A percentile compares a stretch with the other conserved stretches of the same genome.
These are phyloP conservation scores for Herpailurus yagouaroundi DNA, from an alignment of 2,113 vertebrate genomes.

Conservation along the genomic window DNA sequence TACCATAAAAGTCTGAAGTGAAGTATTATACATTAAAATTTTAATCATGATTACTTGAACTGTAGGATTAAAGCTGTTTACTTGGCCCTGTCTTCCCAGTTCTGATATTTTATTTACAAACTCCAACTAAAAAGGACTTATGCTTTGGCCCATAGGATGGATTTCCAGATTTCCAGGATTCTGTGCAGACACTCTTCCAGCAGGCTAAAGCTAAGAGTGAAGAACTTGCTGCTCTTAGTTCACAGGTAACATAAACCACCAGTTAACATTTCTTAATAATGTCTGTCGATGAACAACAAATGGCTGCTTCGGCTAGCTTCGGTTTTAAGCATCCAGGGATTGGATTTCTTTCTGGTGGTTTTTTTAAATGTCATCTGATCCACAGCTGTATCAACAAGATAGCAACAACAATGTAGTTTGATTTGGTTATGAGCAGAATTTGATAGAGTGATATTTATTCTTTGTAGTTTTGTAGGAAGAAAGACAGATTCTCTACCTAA, in stretches of 20 bases:
- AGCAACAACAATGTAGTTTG: constrained; percentile 49
- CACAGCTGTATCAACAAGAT: constrained; percentile 25
- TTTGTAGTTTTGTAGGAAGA: constrained; percentile 47
- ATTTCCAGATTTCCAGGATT: constrained; percentile 95
- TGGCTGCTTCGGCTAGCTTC: background rate
- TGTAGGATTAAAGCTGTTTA: background rate
- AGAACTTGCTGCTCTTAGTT: constrained; percentile 90
- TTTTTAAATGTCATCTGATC: constrained; percentile 63
- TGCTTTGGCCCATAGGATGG: constrained; percentile 88
- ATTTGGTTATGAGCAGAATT: constrained; percentile 52
- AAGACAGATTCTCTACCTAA: constrained; percentile 39
- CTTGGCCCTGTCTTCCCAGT: background rate
- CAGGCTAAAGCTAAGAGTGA: constrained; percentile 95
- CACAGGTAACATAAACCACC: constrained; percentile 88
- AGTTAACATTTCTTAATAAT: background rate
- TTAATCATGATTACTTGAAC: background rate
- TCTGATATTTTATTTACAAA: constrained; percentile 12
- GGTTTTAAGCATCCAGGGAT: constrained; percentile 52
- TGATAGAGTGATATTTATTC: constrained; percentile 39
- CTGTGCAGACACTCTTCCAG: constrained; percentile 93
- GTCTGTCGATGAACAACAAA: background rate
- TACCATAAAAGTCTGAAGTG: background rate
- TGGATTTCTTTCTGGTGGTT: constrained; percentile 53
- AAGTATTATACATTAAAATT: background rate
- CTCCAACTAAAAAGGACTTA: background rate